These are phyloP conservation scores for Andricus grossulariae DNA, from an alignment of 1,140 invertebrate species.

Conservation along the genomic window DNA sequence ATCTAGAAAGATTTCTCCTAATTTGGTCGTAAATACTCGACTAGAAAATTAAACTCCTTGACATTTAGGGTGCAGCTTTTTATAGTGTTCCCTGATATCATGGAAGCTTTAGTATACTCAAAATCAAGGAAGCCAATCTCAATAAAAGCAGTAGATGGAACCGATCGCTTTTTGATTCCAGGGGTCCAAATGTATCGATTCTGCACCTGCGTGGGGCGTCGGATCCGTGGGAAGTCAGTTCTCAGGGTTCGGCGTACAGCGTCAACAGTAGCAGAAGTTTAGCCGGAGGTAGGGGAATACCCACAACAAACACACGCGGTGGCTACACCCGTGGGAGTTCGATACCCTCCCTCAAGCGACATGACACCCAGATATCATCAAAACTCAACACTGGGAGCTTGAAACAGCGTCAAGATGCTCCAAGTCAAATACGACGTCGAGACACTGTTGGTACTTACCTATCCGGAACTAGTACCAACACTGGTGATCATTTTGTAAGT, in stretches of 20 bases:
- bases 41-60: too few relatives aligned
- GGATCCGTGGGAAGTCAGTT: constrained; percentile 76
- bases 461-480: constrained; percentile 69
- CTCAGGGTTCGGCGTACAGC: constrained; percentile 62
- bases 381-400: constrained; percentile 56
- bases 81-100: too few relatives aligned
- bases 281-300: constrained; percentile 57
- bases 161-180: constrained; percentile 62
- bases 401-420: constrained; percentile 59
- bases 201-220: constrained; percentile 77
- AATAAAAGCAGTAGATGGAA: not conserved
- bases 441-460: constrained; percentile 62
- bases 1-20: not conserved
- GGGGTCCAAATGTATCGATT: constrained; percentile 78
- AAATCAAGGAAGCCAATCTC: not conserved
- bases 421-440: constrained; percentile 60
- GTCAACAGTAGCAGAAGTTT: constrained; percentile 64
- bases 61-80: too few relatives aligned
- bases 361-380: constrained; percentile 54
- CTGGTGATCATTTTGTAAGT: constrained; percentile 71
- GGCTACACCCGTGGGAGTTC: constrained; percentile 64
- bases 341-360: constrained; percentile 67
- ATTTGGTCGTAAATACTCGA: not conserved
- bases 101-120: too few relatives aligned
- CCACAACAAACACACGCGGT: constrained; percentile 47